Base-by-base conservation (phyloP, 1,140 invertebrate species). In the Trypoxylus dichotomus region DNA sequence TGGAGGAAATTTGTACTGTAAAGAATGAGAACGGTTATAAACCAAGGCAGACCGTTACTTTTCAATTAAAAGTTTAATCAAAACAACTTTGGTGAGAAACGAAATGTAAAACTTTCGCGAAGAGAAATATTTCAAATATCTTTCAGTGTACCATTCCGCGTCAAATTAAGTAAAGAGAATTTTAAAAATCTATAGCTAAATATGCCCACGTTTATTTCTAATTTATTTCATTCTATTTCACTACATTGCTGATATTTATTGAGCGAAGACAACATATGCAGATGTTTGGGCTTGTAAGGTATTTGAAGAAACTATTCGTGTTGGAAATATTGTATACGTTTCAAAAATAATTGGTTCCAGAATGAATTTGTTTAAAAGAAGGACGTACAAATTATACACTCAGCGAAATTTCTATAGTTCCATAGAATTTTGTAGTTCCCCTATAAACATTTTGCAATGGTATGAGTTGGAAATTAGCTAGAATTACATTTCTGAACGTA, bases 61-160 rank as follows among this genome's bases (percentile, higher is more conserved):
- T 68, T 68, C 60, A 68, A 68, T 68, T 68, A 68, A 68, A 68
- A 68, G 19, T 68, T 68, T 68, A 68, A 68, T 68, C 60, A 68
- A 29, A 29, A 24, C 21, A 25, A 68, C 60, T 25, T 25, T 24
- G 19, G 60, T 27, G 60, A 27, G 60, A 68, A 68, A 24, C 8
- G 21, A 10, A 68, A 68, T 68, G 2, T 68, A 29, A 68, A 24
- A 68, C 21, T 24, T 68, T 68, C 13, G 7, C 21, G 60, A 24
- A 68, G 21, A 15, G 24, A 25, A 68, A 29, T 24, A 24, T 68
- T 68, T 68, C 11, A 25, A 68, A 68, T 68, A 24, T 29, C 60
- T 27, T 19, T 7, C 24, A 13, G 19, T n/a, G n/a, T n/a, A 24
- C 19, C 60, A 5, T 68, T 13, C 6, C 27, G 60, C 11, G 60